Base-by-base conservation (phyloP, 2,113 vertebrate species). In the Myotis lucifugus region DNA sequence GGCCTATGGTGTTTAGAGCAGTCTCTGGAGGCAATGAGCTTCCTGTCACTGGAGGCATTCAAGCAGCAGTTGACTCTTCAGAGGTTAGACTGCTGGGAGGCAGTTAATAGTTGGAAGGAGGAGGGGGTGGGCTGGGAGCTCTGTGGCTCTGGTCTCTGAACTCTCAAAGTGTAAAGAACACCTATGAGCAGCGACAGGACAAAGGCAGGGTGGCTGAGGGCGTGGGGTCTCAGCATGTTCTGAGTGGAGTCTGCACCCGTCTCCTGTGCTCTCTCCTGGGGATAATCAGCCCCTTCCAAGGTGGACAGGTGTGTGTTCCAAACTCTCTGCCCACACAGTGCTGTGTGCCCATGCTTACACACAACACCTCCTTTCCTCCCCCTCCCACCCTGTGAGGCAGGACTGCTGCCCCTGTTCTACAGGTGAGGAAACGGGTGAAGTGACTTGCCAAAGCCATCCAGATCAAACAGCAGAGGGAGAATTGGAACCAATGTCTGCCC, bases 261-360 rank as follows among this genome's bases (percentile, higher is more conserved):
- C 37, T 52, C 54, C 27, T 66, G 37, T 8, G 0, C n/a, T 34
- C 15, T 11, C 29, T 25, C 10, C 66, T 13, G 46, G 56, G 48
- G 34, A 48, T 19, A 13, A 8, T 42, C 67, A 21, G 2, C 29
- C 17, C 73, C 19, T 34, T 46, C 46, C 29, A 29, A 18, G 14
- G 64, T 3, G 52, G 85, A 17, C 19, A 81, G 29, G 48, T 34
- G 17, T n/a, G 9, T 52, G 59, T 54, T 48, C n/a, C 82, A 79
- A 48, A 42, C 59, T 11, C 5, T 2, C 6, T 13, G 27, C 54
- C 7, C 42, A 50, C 59, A 21, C 34, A 10, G 29, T 27, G 4
- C 12, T 19, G 14, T 4, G 34, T 0, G 0, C 76, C 59, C 0
- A 0, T 29, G 69, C 40, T 56, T 8, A n/a, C 3, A 27, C 48